Evolutionary conservation across 2,888 invertebrate species (phyloP), one percentile per base, ranked within the genome.

Genomic region (Lasius platythorax): DNA sequence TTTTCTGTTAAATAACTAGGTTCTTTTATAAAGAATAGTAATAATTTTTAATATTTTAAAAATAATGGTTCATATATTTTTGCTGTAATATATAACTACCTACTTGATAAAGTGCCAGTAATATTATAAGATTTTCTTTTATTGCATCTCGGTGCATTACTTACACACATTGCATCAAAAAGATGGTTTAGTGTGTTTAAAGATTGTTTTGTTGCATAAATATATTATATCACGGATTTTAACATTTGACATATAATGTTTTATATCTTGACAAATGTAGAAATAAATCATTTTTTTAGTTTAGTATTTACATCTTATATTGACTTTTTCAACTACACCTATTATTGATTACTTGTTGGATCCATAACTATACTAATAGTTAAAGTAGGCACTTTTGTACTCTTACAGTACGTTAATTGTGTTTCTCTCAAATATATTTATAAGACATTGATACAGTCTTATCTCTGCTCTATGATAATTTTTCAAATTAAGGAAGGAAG

Each of bases 371-470:
- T 5, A 46, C 58, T 79, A 56, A n/a, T 15, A 72, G 28, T 28
- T 76, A 56, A 76, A 70, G 3, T 79, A 79, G 79, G 79, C 79
- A 79, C 79, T 79, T 79, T 72, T 46, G 5, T 56, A 56, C 28
- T 28, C 12, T 78, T 43, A 15, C n/a, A 37, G 12, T 53, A 76
- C 53, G 40, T 78, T 68, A 78, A 58, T 1, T 43, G 15, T 70
- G 15, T 58, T 15, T 72, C 3, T 72, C 5, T 43, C 23, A 61
- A 72, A 72, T 61, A 50, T n/a, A 46, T 70, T 58, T 33, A 70
- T 72, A 79, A 79, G 79, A 79, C 79, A 18, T 61, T 72, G 33
- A 72, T 28, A 58, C 78, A 79, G 58, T 72, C 79, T 72, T 72
- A 46, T 61, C 37, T 61, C 43, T 58, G 23, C 9, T 79, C 43